phyloP scores from a whole-genome alignment of 1,140 invertebrate genomes.

The Drosophila jambulina region DNA sequence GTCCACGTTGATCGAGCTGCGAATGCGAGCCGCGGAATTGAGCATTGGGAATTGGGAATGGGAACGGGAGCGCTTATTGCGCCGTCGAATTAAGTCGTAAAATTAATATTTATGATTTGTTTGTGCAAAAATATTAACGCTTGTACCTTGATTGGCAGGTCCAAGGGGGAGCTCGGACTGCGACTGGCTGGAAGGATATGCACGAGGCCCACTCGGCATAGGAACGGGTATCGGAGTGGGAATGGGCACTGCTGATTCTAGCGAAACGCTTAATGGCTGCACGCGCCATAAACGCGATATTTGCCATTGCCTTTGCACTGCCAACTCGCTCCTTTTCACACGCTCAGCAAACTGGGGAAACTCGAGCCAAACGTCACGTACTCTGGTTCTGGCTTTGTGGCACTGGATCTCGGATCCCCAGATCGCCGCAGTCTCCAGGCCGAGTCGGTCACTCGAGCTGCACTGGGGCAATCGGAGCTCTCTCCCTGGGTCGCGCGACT shows the following conservation, averaged over 20 bases:
- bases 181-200: conserved; percentile 3
- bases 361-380: conserved; percentile 59
- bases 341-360: conserved; percentile 50
- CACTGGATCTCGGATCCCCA: conserved; percentile 5
- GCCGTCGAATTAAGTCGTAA: conserved; percentile 80
- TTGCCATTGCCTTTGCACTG: conserved; percentile 10
- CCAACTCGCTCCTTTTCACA: conserved; percentile 69
- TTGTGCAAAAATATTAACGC: conserved; percentile 71
- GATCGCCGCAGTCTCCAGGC: conserved; percentile 2
- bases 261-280: conserved; percentile 75
- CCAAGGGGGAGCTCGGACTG: conserved; percentile 10
- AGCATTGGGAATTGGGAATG: conserved; percentile 4
- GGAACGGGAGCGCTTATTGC: conserved; percentile 55
- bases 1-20: conserved; percentile 36
- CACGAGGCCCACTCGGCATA: conserved; percentile 3
- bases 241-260: conserved; percentile 53
- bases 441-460: conserved; percentile 27
- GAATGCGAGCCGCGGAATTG: conserved; percentile 26
- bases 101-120: conserved; percentile 83
- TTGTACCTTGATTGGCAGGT: conserved; percentile 56
- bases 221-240: not conserved
- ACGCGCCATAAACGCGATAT: conserved; percentile 63
- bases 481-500: conserved; percentile 48
- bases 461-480: conserved; percentile 56
- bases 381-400: conserved; percentile 30